Conservation (phyloP, 2,888 invertebrate species). For the Camptogramma bilineatum region DNA sequence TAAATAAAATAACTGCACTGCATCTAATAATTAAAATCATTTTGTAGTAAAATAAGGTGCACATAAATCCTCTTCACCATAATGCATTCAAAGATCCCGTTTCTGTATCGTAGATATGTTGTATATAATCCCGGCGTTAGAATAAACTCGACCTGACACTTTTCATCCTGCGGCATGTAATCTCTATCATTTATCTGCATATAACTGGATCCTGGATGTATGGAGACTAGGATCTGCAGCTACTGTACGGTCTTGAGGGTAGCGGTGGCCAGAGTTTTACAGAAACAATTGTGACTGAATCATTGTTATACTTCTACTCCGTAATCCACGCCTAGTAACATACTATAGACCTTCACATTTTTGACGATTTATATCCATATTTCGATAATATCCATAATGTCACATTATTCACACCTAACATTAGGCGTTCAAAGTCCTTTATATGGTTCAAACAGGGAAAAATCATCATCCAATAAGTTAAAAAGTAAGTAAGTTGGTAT, state of each 20-base stretch:
- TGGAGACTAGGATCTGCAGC: slow-evolving; percentile 25
- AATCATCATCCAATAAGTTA: too few species aligned
- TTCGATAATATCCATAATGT: too few species aligned
- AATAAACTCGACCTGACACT: slow-evolving; percentile 39
- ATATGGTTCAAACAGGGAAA: too few species aligned
- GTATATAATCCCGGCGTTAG: slow-evolving; percentile 29
- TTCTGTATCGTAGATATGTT: slow-evolving; percentile 27
- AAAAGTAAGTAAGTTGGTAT: too few species aligned
- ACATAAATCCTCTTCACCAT: slow-evolving; percentile 14
- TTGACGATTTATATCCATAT: too few species aligned
- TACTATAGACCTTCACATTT: too few species aligned
- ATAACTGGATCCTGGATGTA: slow-evolving; percentile 53
- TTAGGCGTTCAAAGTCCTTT: too few species aligned
- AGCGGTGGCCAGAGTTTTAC: not conserved
- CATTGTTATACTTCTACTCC: too few species aligned
- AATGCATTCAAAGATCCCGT: slow-evolving; percentile 38
- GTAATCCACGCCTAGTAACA: too few species aligned
- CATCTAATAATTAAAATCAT: not conserved
- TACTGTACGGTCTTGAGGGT: slow-evolving; percentile 2
- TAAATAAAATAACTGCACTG: too few species aligned
- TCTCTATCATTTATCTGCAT: slow-evolving; percentile 66
- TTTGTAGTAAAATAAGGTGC: not conserved
- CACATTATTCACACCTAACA: too few species aligned
- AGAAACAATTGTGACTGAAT: not conserved
- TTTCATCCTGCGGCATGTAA: slow-evolving; percentile 46